Percentiles rank a stretch among this genome's conserved stretches.
These are phyloP conservation scores for Eugnorisma glareosa DNA, from an alignment of 2,888 invertebrate species.

Conservation along the genomic window DNA sequence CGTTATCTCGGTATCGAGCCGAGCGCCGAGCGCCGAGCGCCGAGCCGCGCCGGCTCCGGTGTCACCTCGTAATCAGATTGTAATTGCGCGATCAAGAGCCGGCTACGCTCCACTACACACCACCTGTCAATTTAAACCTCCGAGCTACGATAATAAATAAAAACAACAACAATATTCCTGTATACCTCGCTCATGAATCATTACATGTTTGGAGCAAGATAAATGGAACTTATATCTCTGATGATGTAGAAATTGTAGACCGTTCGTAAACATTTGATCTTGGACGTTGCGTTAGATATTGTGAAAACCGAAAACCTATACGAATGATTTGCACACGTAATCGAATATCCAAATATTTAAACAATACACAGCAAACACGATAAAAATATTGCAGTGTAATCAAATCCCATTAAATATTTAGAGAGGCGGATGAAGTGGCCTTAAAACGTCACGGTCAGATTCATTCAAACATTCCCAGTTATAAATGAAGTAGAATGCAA, in stretches of 20 bases:
- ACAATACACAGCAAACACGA: slow-evolving; percentile 33
- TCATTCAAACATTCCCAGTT: slow-evolving; percentile 45
- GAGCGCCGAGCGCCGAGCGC: slow-evolving; percentile 37
- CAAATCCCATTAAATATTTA: slow-evolving; percentile 43
- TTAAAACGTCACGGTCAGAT: slow-evolving; percentile 57
- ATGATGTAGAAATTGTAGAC: slow-evolving; percentile 18
- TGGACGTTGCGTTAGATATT: slow-evolving; percentile 23
- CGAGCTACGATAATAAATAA: slow-evolving; percentile 68
- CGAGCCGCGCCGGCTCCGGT: slow-evolving; percentile 67
- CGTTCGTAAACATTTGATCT: slow-evolving; percentile 11
- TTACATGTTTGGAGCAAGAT: slow-evolving; percentile 43
- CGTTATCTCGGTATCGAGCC: slow-evolving; percentile 85
- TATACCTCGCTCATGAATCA: slow-evolving; percentile 52
- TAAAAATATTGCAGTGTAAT: slow-evolving; percentile 43
- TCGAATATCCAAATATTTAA: slow-evolving; percentile 44
- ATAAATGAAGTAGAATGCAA: slow-evolving; percentile 60
- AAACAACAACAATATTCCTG: slow-evolving; percentile 60
- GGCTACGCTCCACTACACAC: slow-evolving; percentile 76
- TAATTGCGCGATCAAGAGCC: slow-evolving; percentile 83
- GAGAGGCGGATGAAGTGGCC: slow-evolving; percentile 37
- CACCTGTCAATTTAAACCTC: slow-evolving; percentile 80
- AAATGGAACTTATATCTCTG: slow-evolving; percentile 32
- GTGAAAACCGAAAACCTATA: slow-evolving; percentile 29
- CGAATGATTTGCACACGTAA: slow-evolving; percentile 39
- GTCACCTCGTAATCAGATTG: slow-evolving; percentile 84